These are phyloP conservation scores for Mandrillus leucophaeus DNA, from an alignment of 2,113 vertebrate genomes.

Conservation along the genomic window DNA sequence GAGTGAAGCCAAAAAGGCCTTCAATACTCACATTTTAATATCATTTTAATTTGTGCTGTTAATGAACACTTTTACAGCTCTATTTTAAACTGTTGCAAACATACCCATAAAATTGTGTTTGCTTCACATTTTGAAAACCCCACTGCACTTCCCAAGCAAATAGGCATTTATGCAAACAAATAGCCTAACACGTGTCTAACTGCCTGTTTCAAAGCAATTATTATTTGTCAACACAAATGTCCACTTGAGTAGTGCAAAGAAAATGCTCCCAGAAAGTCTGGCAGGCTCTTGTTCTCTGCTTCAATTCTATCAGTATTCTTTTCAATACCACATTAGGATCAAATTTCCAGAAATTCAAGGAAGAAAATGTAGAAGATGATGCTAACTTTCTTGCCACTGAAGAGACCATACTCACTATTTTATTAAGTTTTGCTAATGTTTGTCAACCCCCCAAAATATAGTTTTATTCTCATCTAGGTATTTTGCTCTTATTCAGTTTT, in stretches of 20 bases:
- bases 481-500: slow-evolving; percentile 10
- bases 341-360: slow-evolving; percentile 25
- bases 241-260: background rate
- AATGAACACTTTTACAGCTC: slow-evolving; percentile 20
- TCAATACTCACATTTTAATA: background rate
- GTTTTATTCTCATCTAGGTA: background rate
- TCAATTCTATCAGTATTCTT: background rate
- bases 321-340: background rate
- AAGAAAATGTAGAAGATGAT: background rate
- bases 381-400: background rate
- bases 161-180: slow-evolving; percentile 42
- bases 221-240: slow-evolving; percentile 29
- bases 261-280: background rate
- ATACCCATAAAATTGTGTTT: background rate
- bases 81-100: slow-evolving; percentile 37
- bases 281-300: background rate
- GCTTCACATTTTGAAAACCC: slow-evolving; percentile 48
- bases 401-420: background rate
- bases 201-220: slow-evolving; percentile 52
- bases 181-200: background rate
- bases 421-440: background rate
- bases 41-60: slow-evolving; percentile 43
- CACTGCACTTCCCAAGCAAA: slow-evolving; percentile 38
- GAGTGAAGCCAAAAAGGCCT: background rate
- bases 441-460: background rate